Base-by-base conservation (phyloP, 2,113 vertebrate genomes). In the Galeopterus variegatus region DNA sequence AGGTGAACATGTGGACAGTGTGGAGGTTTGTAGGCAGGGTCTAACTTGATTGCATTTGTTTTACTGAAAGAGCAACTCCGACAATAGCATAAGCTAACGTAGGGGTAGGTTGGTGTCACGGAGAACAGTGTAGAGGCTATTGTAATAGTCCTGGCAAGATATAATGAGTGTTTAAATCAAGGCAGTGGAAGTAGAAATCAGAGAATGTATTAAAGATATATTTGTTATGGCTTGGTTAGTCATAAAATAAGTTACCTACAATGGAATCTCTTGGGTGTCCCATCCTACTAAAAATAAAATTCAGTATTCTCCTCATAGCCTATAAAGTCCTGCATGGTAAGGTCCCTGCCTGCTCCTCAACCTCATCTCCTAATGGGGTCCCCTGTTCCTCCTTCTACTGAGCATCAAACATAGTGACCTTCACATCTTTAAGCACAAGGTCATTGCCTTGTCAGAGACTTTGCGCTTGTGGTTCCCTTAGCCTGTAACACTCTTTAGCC, bases 161-260 rank as follows among this genome's bases (percentile, higher is more conserved):
- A 83, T 33, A 23, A 67, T 54, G 31, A 41, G 19, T 14, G 5
- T 64, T 45, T 80, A 64, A 50, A 64, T 67, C n/a, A 79, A 84
- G n/a, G 13, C 48, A 33, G 19, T 83, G 36, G 31, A 24, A 52
- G 17, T 54, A 76, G 36, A 95, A 95, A 75, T 83, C 64, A 88
- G 52, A 93, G 72, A 83, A 60, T 31, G 69, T 83, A 1, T 23
- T 92, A 64, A 94, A 65, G 54, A 87, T 28, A 28, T 52, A 70
- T 65, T 95, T 95, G 73, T 48, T 93, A 64, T 60, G 18, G 48
- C 56, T 93, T 93, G 24, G 8, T 80, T 48, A 65, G 60, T 87
- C 58, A 85, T n/a, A 94, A 79, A 26, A 50, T 50, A 72, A 58
- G 70, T 90, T 45, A 70, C 45, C 36, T 88, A 65, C 8, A 4